Evolutionary conservation across 2,113 vertebrate species (phyloP).

Genomic region (Variabilichromis moorii): DNA sequence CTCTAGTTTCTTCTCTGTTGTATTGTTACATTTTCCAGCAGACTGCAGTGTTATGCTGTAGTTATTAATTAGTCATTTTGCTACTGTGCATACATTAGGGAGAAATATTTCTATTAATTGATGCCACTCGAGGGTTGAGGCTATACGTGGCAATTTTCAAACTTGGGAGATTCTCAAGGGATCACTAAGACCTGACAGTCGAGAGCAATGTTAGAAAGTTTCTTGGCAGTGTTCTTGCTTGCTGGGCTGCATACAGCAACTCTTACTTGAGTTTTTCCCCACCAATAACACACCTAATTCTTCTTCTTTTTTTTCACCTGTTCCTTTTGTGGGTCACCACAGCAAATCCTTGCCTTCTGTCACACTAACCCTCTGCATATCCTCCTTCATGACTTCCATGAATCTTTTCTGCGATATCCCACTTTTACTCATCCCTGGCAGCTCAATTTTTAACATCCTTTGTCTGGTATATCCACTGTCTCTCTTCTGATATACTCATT

Average conservation of each 20-base stretch:
- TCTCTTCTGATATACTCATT: not conserved
- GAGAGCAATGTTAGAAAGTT: not conserved
- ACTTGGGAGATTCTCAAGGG: not conserved
- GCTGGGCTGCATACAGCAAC: not conserved
- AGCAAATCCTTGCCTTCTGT: not conserved
- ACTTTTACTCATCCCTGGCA: not conserved
- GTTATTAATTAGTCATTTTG: not conserved
- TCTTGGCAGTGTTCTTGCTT: not conserved
- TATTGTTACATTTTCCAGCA: not conserved
- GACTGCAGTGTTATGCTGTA: not conserved
- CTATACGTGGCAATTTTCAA: not conserved
- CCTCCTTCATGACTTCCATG: not conserved
- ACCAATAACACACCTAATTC: not conserved
- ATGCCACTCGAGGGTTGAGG: not conserved
- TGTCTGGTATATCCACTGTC: not conserved
- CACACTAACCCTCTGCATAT: not conserved
- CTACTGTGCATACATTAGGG: not conserved
- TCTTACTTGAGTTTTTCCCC: not conserved
- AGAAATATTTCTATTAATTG: not conserved
- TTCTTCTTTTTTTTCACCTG: not conserved
- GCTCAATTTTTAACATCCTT: not conserved
- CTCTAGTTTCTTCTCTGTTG: not conserved
- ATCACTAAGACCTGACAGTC: not conserved
- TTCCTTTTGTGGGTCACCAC: not conserved
- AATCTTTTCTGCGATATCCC: not conserved